Evolutionary conservation across 2,797 vertebrate species (phyloP).

Genomic region (Helarctos malayanus): DNA sequence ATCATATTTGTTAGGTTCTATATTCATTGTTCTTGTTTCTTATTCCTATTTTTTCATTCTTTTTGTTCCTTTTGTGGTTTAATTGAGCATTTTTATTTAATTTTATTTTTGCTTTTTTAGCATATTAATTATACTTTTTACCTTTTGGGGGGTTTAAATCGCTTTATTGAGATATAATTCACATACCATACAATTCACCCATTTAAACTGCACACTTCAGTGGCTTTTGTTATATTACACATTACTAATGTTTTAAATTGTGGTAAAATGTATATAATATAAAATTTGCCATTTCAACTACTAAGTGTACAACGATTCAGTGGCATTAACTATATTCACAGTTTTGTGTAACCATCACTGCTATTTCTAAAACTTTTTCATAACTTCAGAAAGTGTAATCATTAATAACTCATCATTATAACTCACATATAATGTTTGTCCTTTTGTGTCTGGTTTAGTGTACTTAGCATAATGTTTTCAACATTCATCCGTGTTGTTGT

Average conservation of each 20-base stretch:
- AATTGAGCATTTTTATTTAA: not conserved
- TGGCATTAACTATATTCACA: not conserved
- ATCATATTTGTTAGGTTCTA: not conserved
- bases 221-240: not conserved
- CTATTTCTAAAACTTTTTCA: not conserved
- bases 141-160: not conserved
- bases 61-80: not conserved
- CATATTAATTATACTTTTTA: not conserved
- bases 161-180: not conserved
- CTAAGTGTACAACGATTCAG: not conserved
- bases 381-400: not conserved
- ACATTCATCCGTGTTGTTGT: not conserved
- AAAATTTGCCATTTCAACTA: not conserved
- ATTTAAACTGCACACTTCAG: not conserved
- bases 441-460: not conserved
- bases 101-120: not conserved
- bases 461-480: not conserved
- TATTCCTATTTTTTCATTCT: not conserved
- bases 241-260: not conserved
- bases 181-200: not conserved
- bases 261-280: not conserved
- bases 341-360: not conserved
- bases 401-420: not conserved
- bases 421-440: not conserved
- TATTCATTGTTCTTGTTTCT: not conserved